Evolutionary conservation across 2,113 vertebrate species (phyloP), one percentile per base, ranked within the genome.

Genomic region (Strix aluco): DNA sequence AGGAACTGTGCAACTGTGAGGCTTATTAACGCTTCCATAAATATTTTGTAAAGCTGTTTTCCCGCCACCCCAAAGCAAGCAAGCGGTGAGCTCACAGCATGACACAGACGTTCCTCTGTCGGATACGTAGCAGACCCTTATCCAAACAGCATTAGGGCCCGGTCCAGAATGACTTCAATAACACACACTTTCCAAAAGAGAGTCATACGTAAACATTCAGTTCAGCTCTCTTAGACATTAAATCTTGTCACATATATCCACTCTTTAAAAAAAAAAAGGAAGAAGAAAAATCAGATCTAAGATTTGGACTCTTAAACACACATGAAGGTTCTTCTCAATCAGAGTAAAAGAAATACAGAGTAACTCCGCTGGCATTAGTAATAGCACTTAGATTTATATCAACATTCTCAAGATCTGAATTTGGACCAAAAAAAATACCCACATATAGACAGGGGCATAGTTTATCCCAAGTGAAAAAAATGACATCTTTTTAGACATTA

Each of bases 401-500:
- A 38, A 52, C 2, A 3, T 44, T 83, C 61, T 54, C 44, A 67
- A 90, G 67, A 88, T 59, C 59, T 62, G 63, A 95, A 81, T 92
- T 44, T 94, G 79, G 58, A 91, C 36, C 25, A 70, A 80, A 88
- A 72, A 6, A 67, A 74, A 84, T 34, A 49, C 23, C 38, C 27
- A 10, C 26, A 57, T 51, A 67, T 1, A 92, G 47, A 86, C 13
- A 38, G 70, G 38, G 46, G 73, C 42, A 87, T 93, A 89, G 59
- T 83, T 94, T 92, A 93, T 70, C 52, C 77, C 47, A 47, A 40
- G 61, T 61, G 87, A 97, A 79, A 52, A 90, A 86, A 95, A 90
- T 65, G 61, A 81, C 86, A 90, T 81, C 61, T 89, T 86, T 92
- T 92, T 72, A 93, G 92, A 93, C 86, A 90, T 92, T 86, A 97